phyloP scores from a whole-genome alignment of 2,797 vertebrate species.

The Dryobates pubescens region DNA sequence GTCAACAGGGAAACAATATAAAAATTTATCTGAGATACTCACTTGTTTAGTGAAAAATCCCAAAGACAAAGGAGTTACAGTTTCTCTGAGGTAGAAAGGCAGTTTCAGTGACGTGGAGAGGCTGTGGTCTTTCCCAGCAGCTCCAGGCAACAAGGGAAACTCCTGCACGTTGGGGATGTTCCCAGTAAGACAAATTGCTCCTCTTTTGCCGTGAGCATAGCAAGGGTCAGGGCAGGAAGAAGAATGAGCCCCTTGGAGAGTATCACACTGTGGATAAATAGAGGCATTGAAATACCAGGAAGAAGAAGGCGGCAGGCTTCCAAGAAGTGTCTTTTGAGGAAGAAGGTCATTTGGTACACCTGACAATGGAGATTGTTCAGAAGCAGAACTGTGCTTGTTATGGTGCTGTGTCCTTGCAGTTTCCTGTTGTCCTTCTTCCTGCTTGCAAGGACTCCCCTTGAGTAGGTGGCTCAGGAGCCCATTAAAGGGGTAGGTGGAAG shows the following conservation, averaged over 20 bases:
- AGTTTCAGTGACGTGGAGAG: neutral
- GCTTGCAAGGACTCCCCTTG: neutral
- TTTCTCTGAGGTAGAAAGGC: neutral
- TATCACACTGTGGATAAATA: neutral
- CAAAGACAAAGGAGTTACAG: conserved; percentile 41
- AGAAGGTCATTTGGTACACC: neutral
- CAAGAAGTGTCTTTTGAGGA: conserved; percentile 9
- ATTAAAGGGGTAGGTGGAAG: neutral
- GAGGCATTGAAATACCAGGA: conserved; percentile 29
- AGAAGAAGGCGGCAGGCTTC: neutral
- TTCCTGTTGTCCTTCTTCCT: neutral
- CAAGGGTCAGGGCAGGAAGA: neutral
- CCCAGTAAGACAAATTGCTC: conserved; percentile 5
- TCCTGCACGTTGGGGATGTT: neutral
- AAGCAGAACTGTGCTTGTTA: neutral
- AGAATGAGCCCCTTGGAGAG: neutral
- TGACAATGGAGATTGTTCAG: conserved; percentile 23
- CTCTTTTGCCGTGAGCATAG: neutral
- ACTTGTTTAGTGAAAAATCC: neutral
- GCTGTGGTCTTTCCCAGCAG: conserved; percentile 27
- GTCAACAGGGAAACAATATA: neutral
- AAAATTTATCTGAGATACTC: neutral
- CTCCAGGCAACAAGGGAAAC: neutral
- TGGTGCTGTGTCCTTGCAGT: neutral
- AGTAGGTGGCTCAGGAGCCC: neutral